Base-by-base conservation (phyloP, 1,140 invertebrate species). In the Drosophila orosa region DNA sequence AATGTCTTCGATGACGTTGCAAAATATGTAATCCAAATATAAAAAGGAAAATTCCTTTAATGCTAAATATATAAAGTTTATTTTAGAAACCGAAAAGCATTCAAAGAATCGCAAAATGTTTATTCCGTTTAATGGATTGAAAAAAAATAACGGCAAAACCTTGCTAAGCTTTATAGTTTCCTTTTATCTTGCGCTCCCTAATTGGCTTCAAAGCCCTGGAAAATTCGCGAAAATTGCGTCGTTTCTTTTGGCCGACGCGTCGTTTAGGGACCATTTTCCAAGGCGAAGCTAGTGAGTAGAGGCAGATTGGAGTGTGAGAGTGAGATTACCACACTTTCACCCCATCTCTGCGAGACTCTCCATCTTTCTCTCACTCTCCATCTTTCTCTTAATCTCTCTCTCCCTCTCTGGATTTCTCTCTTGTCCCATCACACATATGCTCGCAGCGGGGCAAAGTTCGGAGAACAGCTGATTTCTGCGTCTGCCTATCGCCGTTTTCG, bases 401-500 rank as follows among this genome's bases (percentile, higher is more conserved):
- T 19, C 17, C 35, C n/a, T 33, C 15, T 33, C 33, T 40, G 19
- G 3, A 9, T 67, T 31, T 12, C 27, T 10, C 27, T 50, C 15
- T n/a, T n/a, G 17, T 31, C 31, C 31, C 37, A 35, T 59, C 69
- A 68, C 69, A 68, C 31, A 68, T 69, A 29, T 68, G 65, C 50
- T 45, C 25, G n/a, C 40, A 39, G 25, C 27, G 33, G 65, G 42
- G 40, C 67, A 69, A 47, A 69, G 67, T 71, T 71, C 33, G 40
- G 13, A 25, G 15, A 73, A 73, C 69, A 73, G 69, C 69, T 73
- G 69, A 73, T 73, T 73, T 54, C 37, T 68, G 63, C 47, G 67
- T 72, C 69, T 73, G 69, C 45, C 45, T 60, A 56, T 56, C 25
- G 40, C n/a, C 44, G 33, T 59, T 61, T 75, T 56, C 56, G 50